Conservation (phyloP, 64 coral and sea anemone genomes). For the Montipora foliosa region DNA sequence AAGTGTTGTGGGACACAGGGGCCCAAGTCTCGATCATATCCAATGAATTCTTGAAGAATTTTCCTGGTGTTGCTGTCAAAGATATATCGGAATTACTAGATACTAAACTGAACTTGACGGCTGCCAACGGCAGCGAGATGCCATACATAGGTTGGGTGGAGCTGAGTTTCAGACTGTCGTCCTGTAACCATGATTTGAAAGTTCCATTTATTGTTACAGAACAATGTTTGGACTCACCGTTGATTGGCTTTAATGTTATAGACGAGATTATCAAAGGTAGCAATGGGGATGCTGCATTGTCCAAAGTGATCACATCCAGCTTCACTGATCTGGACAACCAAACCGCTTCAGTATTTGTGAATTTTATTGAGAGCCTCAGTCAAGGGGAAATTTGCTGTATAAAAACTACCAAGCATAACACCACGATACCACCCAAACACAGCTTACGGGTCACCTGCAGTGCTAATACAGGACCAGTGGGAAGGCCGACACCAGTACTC, state of each 20-base stretch:
- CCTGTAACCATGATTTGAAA: slow-evolving; percentile 16
- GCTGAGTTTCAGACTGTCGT: slow-evolving; percentile 54
- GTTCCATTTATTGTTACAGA: slow-evolving; percentile 69
- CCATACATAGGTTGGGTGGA: neutral
- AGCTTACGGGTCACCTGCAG: slow-evolving; percentile 47
- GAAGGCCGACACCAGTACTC: slow-evolving; percentile 47
- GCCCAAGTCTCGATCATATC: slow-evolving; percentile 11
- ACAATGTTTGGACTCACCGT: slow-evolving; percentile 37
- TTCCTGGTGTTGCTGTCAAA: neutral
- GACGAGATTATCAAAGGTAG: slow-evolving; percentile 12
- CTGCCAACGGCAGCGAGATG: too few species aligned
- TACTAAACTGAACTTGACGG: too few species aligned
- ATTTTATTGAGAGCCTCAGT: too few species aligned
- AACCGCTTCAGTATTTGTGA: slow-evolving; percentile 53
- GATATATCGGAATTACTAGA: slow-evolving; percentile 35
- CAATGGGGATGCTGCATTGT: slow-evolving; percentile 21
- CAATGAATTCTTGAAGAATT: slow-evolving; percentile 23
- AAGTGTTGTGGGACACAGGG: too few species aligned
- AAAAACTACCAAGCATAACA: too few species aligned
- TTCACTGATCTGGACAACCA: slow-evolving; percentile 35
- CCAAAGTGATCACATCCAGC: slow-evolving; percentile 5
- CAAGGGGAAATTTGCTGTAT: too few species aligned
- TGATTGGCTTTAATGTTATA: slow-evolving; percentile 23
- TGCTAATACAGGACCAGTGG: slow-evolving; percentile 69
- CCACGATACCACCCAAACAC: slow-evolving; percentile 52